phyloP scores from a whole-genome alignment of 1,140 invertebrate genomes.

The Drosophila erecta region DNA sequence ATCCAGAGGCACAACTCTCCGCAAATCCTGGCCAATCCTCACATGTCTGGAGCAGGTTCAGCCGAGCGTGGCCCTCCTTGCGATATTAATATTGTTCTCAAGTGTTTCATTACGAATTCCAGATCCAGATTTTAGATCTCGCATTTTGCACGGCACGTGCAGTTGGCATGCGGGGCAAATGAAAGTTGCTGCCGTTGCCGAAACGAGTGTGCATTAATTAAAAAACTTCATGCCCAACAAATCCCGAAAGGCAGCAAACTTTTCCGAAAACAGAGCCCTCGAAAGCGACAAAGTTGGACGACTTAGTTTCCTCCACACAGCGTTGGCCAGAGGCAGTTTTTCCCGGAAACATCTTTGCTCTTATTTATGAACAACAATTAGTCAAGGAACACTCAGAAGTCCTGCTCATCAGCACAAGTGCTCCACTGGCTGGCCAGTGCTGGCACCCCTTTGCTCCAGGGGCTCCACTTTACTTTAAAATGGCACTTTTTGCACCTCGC shows the following conservation, averaged over 20 bases:
- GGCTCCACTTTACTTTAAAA: neutral
- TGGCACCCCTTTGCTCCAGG: neutral
- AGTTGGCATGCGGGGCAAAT: neutral
- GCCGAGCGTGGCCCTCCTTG: neutral
- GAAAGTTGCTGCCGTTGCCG: constrained; percentile 2
- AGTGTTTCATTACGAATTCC: constrained; percentile 14
- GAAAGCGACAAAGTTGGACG: constrained; percentile 30
- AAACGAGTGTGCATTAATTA: constrained; percentile 45
- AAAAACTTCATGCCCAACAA: constrained; percentile 46
- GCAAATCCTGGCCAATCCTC: neutral
- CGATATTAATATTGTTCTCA: constrained; percentile 48
- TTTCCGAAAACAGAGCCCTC: constrained; percentile 25
- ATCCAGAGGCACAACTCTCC: no score
- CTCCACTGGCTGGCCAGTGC: constrained; percentile 9
- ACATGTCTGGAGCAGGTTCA: constrained; percentile 38
- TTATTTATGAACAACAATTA: constrained; percentile 7
- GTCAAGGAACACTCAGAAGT: neutral
- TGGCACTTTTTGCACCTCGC: constrained; percentile 11
- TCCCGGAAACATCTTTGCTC: neutral
- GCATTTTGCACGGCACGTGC: constrained; percentile 7
- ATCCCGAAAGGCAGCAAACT: constrained; percentile 26
- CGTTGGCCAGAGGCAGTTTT: neutral
- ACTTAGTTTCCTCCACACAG: neutral
- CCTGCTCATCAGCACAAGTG: constrained; percentile 65
- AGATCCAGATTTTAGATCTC: neutral